Conservation (phyloP, 23 tunicate species). For the Halocynthia aurantium region DNA sequence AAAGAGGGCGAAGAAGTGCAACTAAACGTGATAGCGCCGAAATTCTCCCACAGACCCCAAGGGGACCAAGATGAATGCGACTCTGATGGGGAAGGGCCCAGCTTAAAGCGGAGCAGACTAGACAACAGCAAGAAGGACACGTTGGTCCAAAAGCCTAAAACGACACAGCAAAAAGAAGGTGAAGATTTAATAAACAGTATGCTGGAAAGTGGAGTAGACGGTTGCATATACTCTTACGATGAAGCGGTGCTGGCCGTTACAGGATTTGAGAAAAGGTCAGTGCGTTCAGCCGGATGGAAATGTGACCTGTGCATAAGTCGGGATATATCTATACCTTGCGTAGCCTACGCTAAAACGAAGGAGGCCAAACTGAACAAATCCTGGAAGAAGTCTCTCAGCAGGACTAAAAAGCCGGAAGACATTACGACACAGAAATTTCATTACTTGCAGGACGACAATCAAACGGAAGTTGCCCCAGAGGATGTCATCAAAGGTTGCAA, state of each 20-base stretch:
- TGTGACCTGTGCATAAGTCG: conserved; percentile 51
- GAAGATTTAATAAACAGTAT: conserved; percentile 30
- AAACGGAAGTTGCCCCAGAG: conserved; percentile 58
- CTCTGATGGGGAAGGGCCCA: conserved; percentile 20
- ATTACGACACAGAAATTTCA: conserved; percentile 36
- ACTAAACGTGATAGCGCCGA: conserved; percentile 41
- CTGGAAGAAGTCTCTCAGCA: conserved; percentile 64
- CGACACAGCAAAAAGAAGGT: conserved; percentile 33
- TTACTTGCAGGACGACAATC: conserved; percentile 36
- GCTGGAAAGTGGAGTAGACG: conserved; percentile 38
- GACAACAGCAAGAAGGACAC: conserved; percentile 1
- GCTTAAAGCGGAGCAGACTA: background rate
- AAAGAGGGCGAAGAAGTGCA: conserved; percentile 39
- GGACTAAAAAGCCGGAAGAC: conserved; percentile 57
- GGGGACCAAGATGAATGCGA: background rate
- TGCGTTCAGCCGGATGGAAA: conserved; percentile 73
- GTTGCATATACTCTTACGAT: conserved; percentile 45
- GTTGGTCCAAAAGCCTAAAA: conserved; percentile 37
- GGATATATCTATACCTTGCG: conserved; percentile 56
- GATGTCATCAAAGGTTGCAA: conserved; percentile 76
- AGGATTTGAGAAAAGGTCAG: conserved; percentile 73
- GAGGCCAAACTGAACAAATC: conserved; percentile 59
- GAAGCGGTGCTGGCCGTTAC: conserved; percentile 47
- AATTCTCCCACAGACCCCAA: background rate
- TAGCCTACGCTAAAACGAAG: conserved; percentile 78